A percentile compares a stretch with the other conserved stretches of the same genome.
phyloP scores from a whole-genome alignment of 2,113 vertebrate species.

The Gallinago paraguaiae region DNA sequence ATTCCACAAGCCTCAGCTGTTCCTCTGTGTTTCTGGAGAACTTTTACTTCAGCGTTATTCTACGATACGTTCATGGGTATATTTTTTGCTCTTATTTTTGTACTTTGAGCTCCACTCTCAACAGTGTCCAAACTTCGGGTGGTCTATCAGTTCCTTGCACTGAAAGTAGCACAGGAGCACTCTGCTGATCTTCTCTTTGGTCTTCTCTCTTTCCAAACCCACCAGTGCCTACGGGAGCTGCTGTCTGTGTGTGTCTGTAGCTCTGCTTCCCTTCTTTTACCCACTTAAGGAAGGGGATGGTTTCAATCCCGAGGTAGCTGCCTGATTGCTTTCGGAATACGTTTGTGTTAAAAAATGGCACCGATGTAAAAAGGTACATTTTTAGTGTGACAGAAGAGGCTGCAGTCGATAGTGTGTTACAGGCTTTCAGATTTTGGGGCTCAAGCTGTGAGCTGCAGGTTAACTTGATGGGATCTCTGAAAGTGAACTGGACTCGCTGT shows the following conservation, averaged over 20 bases:
- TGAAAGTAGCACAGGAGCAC: not conserved
- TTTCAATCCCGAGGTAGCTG: not conserved
- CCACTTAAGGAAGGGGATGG: not conserved
- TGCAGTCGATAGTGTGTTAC: rapidly evolving
- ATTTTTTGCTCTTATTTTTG: not conserved
- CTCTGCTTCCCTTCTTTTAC: not conserved
- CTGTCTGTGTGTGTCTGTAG: rapidly evolving
- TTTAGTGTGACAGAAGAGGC: not conserved
- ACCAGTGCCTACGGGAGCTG: not conserved
- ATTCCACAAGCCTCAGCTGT: not conserved
- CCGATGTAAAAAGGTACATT: rapidly evolving
- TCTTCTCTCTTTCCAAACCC: not conserved
- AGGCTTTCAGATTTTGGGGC: not conserved
- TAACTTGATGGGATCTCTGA: not conserved
- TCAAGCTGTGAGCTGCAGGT: not conserved
- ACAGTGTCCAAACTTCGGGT: too few species aligned
- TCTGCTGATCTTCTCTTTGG: not conserved
- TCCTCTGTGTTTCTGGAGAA: not conserved
- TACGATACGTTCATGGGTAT: rapidly evolving
- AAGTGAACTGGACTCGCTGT: rapidly evolving
- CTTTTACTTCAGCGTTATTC: not conserved
- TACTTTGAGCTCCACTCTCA: not conserved
- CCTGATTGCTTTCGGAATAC: not conserved
- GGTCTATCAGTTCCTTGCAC: not conserved
- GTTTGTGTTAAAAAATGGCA: not conserved